Percentiles rank a stretch among this genome's conserved stretches.
phyloP scores from a whole-genome alignment of 2,113 vertebrate genomes.

The Micronycteris hirsuta region DNA sequence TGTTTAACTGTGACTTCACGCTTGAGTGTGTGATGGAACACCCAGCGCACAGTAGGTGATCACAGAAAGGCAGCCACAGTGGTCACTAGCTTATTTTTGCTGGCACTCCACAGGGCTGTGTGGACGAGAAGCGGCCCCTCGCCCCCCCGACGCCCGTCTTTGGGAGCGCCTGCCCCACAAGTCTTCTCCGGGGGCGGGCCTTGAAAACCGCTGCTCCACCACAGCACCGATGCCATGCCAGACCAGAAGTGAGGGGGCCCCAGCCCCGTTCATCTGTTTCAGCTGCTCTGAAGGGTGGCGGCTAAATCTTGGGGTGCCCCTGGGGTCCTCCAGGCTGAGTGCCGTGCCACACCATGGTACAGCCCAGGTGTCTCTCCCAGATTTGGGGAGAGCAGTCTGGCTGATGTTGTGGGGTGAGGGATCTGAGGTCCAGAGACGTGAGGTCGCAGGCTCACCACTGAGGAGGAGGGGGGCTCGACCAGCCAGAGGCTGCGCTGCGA shows the following conservation, averaged over 20 bases:
- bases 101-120: fast-evolving
- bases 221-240: neutral
- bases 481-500: neutral
- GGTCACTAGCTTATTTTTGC: neutral
- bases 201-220: neutral
- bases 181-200: neutral
- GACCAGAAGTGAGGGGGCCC: fast-evolving
- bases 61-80: fast-evolving
- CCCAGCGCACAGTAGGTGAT: neutral
- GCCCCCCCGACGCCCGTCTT: fast-evolving
- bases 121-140: fast-evolving
- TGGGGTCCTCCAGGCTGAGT: neutral
- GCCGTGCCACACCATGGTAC: neutral
- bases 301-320: neutral
- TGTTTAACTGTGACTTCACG: neutral
- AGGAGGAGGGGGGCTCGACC: neutral
- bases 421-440: neutral
- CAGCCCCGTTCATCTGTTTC: neutral
- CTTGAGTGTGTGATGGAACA: neutral
- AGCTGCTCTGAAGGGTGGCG: neutral
- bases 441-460: neutral
- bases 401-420: neutral
- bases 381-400: neutral
- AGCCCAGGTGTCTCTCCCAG: neutral
- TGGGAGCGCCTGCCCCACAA: fast-evolving